Evolutionary conservation across 2,797 vertebrate species (phyloP).

Genomic region (Hippopotamyrus pictus): DNA sequence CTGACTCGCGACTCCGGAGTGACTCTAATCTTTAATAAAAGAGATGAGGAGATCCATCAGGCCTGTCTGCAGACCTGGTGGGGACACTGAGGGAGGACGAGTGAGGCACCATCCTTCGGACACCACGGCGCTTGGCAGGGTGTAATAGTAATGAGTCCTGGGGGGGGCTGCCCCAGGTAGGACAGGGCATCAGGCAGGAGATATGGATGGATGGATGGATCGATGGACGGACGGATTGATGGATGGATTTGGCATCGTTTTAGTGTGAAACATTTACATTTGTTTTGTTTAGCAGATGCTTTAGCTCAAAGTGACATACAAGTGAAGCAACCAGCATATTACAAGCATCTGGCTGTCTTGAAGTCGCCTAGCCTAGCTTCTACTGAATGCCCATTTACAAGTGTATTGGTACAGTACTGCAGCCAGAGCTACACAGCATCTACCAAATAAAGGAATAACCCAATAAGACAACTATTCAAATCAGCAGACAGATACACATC

Average conservation of each 20-base stretch:
- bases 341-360: neutral
- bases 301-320: neutral
- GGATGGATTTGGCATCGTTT: conserved; percentile 87
- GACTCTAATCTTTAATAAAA: conserved; percentile 85
- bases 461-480: neutral
- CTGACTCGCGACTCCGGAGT: conserved; percentile 80
- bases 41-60: conserved; percentile 62
- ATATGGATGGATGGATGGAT: neutral
- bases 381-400: neutral
- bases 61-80: neutral
- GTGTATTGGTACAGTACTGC: neutral
- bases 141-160: conserved; percentile 44
- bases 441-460: neutral
- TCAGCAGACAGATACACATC: conserved; percentile 59
- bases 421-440: neutral
- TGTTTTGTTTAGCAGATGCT: neutral
- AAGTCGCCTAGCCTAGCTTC: neutral
- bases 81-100: neutral
- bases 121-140: neutral
- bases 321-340: neutral
- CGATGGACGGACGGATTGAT: neutral
- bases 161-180: neutral
- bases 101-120: neutral
- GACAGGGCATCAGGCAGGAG: neutral
- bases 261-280: conserved; percentile 71